phyloP scores from a whole-genome alignment of 2,797 vertebrate genomes.

The Merluccius polli region DNA sequence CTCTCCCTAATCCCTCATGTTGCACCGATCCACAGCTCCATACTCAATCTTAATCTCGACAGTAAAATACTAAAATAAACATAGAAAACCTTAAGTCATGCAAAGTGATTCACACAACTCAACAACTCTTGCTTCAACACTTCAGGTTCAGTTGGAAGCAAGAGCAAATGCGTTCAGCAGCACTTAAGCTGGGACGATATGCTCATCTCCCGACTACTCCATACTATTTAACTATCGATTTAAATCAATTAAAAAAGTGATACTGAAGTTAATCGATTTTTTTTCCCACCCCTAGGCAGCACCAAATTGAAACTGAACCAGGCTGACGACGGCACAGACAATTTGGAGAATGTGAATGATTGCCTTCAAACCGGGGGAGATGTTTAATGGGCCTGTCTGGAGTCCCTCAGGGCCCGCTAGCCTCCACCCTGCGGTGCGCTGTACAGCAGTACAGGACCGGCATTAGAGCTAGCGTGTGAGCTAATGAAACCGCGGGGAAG shows the following conservation, averaged over 20 bases:
- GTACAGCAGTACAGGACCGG: constrained; percentile 25
- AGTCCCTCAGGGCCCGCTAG: constrained; percentile 62
- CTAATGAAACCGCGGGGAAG: constrained; percentile 59
- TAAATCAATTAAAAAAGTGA: too few relatives aligned
- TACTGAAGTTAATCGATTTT: too few relatives aligned
- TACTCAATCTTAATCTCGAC: not conserved
- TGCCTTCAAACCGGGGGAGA: constrained; percentile 24
- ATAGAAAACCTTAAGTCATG: not conserved
- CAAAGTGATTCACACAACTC: not conserved
- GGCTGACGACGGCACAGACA: constrained; percentile 44
- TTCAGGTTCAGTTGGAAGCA: too few relatives aligned
- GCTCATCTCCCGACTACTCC: too few relatives aligned
- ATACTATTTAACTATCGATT: too few relatives aligned
- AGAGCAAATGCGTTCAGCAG: too few relatives aligned
- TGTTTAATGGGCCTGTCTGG: constrained; percentile 41
- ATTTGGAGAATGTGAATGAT: constrained; percentile 18
- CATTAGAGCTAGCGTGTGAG: constrained; percentile 39
- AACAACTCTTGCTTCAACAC: not conserved
- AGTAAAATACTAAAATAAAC: not conserved
- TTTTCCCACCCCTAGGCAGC: too few relatives aligned
- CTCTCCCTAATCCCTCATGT: not conserved
- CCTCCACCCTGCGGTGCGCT: constrained; percentile 25
- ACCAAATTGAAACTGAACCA: constrained; percentile 28
- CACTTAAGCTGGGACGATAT: too few relatives aligned
- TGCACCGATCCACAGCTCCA: not conserved